Evolutionary conservation across 1,140 invertebrate genomes (phyloP), one percentile per base, ranked within the genome.

Genomic region (Lysiphlebus fabarum): DNA sequence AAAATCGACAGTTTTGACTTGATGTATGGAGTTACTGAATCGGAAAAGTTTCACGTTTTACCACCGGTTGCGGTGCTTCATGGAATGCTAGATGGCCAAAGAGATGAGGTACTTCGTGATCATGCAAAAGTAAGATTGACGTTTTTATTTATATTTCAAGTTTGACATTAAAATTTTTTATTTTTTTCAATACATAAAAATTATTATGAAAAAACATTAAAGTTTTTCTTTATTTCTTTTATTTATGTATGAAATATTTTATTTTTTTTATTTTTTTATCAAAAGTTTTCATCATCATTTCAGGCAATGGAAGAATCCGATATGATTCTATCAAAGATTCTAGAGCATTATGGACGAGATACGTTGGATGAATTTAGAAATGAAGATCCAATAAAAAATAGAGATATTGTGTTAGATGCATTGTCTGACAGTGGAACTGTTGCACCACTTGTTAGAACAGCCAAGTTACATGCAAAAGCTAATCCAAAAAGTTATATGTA

Each of bases 31-130:
- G 86, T 95, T 10, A 93, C 91, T 5, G 88, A 93, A 74, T 81
- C 89, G 62, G 95, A 97, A 74, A 92, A 91, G 59, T 91, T 92
- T 70, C 87, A 93, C 67, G 83, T 91, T 62, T 83, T 97, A 47
- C 86, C 87, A 4, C 86, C 86, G 11, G 82, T 87, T 51, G 90
- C 91, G 65, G 78, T 96, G 43, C 82, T 86, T 33, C 83, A 90
- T 59, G 94, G 95, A 11, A 84, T 97, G 66, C 78, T 88, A 49
- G 87, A 92, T 68, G 84, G 84, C 45, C 85, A 93, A 70, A 84
- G 90, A 63, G 86, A 92, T 67, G 84, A 88, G 60, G 87, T 92
- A 59, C 82, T 96, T 43, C 83, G 85, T 54, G 90, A 91, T 55
- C 91, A 88, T 70, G 83, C 87, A 49, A 84, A 87, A 70, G 77